Base-by-base conservation (phyloP, 2,113 vertebrate species). In the Cygnus buccinator region DNA sequence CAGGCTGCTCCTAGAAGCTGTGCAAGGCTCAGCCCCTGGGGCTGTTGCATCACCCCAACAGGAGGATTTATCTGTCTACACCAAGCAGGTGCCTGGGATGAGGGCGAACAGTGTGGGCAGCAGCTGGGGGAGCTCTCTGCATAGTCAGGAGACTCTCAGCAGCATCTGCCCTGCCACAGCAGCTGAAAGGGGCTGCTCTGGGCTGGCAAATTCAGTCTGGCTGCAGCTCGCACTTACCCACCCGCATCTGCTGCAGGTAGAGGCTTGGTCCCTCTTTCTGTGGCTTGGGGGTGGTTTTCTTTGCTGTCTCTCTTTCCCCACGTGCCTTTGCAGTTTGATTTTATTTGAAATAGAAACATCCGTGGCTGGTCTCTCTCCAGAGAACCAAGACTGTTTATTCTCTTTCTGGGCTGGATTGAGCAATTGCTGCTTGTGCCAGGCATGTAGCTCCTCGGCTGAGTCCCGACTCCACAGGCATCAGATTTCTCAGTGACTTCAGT, bases 341-440 rank as follows among this genome's bases (percentile, higher is more conserved):
- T 93, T 39, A 29, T 86, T 94, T 5, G 16, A 91, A 95, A 91
- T 79, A 77, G 81, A 82, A 96, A 31, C 21, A 46, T 62, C 74
- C 91, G 94, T 78, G 78, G 66, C 68, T 87, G 57, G 11, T 68
- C 17, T 52, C 13, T 44, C 57, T 90, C 46, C 28, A 46, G 85
- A 61, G 78, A 75, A 10, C 35, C 18, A 68, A 50, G 33, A 25
- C 33, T 70, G 63, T 61, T 91, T 85, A 26, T 68, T 54, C 33
- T 80, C 7, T 75, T 80, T 63, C 48, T 83, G 88, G 67, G 16
- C 37, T 85, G 13, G 46, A 61, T 3, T 65, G 43, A 79, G 78
- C 48, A 90, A 33, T 20, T 23, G 11, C 26, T 65, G 25, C 20
- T 48, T 14, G 21, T 46, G 31, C 28, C 28, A 54, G 29, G 46